Evolutionary conservation across 2,888 invertebrate species (phyloP), one percentile per base, ranked within the genome.

Genomic region (Ceraclea dissimilis): DNA sequence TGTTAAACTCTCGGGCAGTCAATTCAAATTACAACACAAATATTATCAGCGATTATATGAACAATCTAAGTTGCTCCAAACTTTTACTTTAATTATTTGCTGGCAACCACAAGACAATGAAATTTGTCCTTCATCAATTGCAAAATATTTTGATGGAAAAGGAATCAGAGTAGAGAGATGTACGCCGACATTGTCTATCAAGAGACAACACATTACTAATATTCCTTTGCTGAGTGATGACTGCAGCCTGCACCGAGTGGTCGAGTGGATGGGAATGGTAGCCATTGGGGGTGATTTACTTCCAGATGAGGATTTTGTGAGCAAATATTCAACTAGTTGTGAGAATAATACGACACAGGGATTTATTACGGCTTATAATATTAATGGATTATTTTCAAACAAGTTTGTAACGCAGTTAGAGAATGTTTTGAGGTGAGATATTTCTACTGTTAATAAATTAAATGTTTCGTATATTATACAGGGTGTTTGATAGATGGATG

Each of bases 61-160:
- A 44, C 69, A 71, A 59, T 65, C 80, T 47, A 63, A 67, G 54
- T 63, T 69, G 17, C 69, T 69, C 56, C 64, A 76, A n/a, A 69
- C 64, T 11, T 75, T 79, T 63, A 68, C 72, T 56, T 66, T 79
- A 10, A 67, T 81, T 43, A 43, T 79, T 43, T 65, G 68, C 43
- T 83, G 83, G 82, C 72, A 78, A 63, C 76, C 82, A 51, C 73
- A 74, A 60, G 71, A 70, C 18, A 66, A 69, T 51, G 67, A 67
- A 13, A 60, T 80, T 20, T 82, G 82, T 62, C 79, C 81, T 48
- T 82, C 82, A n/a, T 81, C 82, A 1, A 63, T 80, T 46, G 82
- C 82, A 11, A 76, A 79, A 62, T 82, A 79, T 71, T 79, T 82
- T 63, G 59, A 69, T 43, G 69, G 72, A 61, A 67, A 65, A 51